phyloP scores from a whole-genome alignment of 2,888 invertebrate species.

The Drosophila vallismaia region DNA sequence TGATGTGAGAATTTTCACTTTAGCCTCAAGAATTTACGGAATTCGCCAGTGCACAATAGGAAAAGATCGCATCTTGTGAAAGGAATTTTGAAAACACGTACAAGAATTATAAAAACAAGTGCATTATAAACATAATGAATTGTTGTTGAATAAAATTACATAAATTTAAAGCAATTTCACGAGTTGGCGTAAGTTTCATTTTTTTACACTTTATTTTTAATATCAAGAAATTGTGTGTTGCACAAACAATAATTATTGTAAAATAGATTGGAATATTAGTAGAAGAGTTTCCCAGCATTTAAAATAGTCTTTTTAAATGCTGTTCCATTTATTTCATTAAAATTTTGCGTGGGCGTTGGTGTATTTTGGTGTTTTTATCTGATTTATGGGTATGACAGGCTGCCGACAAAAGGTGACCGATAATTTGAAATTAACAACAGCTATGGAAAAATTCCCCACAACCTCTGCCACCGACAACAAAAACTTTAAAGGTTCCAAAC shows the following conservation, averaged over 20 bases:
- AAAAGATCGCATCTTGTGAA: background rate
- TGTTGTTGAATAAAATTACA: background rate
- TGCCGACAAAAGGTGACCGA: constrained; percentile 77
- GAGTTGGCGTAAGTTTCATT: constrained; percentile 47
- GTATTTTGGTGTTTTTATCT: constrained; percentile 55
- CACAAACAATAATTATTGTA: too few species aligned
- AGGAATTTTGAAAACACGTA: constrained; percentile 8
- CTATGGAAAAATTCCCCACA: constrained; percentile 37
- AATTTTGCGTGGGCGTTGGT: constrained; percentile 34
- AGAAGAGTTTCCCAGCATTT: background rate
- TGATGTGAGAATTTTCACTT: constrained; percentile 44
- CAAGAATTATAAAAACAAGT: background rate
- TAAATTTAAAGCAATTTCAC: background rate
- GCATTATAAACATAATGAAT: background rate
- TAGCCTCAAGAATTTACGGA: constrained; percentile 48
- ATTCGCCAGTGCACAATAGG: constrained; percentile 43
- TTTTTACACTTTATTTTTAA: constrained; percentile 18
- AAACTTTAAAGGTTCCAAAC: constrained; percentile 63
- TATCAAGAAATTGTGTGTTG: background rate
- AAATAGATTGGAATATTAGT: too few species aligned
- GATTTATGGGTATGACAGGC: constrained; percentile 71
- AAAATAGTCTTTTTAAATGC: constrained; percentile 38
- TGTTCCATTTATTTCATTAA: constrained; percentile 40
- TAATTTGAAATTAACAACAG: constrained; percentile 73
- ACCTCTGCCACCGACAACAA: constrained; percentile 13